Base-by-base conservation (phyloP, 2,113 vertebrate genomes). In the Poicephalus meyeri region DNA sequence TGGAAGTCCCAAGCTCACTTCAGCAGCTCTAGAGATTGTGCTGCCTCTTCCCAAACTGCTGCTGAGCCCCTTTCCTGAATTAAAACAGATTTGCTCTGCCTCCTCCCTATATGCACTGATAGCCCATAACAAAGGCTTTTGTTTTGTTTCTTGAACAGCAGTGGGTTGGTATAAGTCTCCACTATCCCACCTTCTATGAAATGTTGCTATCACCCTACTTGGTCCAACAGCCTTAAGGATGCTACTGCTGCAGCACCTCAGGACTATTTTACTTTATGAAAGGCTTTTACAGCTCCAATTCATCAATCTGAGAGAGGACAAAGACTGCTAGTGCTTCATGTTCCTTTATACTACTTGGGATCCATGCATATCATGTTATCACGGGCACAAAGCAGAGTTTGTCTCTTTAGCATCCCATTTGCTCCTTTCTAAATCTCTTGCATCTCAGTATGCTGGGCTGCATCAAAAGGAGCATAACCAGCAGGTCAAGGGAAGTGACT, bases 1-100 rank as follows among this genome's bases (percentile, higher is more conserved):
- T 93, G 76, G 83, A 94, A 95, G 84, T 83, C 82, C 88, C 72
- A 86, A 49, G 65, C 60, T 91, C 68, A 71, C 5, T 20, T 35
- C 7, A 17, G 77, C 86, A 69, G 82, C 61, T 79, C 60, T 25
- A 58, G 72, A 86, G 82, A 86, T 84, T 84, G 28, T 64, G 61
- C 68, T 91, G 60, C 72, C 80, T 79, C 65, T 88, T 47, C 71
- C 19, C 55, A 4, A 31, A 58, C 20, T 16, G 71, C 65, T 79
- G 69, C 55, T 5, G 6, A 92, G 29, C 35, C 35, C 52, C 68
- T 74, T 70, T 53, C 49, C 49, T 80, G 42, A 86, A 47, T 42
- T 58, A 80, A 81, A 95, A 66, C 31, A 46, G n/a, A 8, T 81
- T 89, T 86, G 64, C 47, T 90, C 83, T 92, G 39, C 56, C 80